A percentile compares a stretch with the other conserved stretches of the same genome.
Evolutionary conservation across 1,140 invertebrate genomes (phyloP).

Genomic region (Helicorthomorpha holstii): DNA sequence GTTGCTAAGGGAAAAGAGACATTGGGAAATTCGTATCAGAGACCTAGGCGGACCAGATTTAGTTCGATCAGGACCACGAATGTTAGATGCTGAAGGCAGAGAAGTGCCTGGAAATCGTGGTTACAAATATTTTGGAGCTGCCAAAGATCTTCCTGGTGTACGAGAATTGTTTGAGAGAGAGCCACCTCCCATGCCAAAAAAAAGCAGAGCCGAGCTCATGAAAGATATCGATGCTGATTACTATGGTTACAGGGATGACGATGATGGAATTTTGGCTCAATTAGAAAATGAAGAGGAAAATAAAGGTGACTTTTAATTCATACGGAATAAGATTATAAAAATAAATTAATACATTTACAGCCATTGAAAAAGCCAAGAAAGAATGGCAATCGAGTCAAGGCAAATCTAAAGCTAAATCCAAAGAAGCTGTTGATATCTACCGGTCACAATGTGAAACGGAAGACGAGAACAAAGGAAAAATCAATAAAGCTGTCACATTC

Average conservation of each 20-base stretch:
- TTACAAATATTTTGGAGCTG: constrained; percentile 99
- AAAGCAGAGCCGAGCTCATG: constrained; percentile 92
- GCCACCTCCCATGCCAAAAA: constrained; percentile 66
- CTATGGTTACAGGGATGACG: constrained; percentile 96
- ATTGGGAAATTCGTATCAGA: constrained; percentile 95
- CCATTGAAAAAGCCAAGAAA: background rate
- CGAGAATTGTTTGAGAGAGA: constrained; percentile 94
- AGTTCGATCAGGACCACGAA: constrained; percentile 70
- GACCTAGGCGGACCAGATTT: constrained; percentile 93
- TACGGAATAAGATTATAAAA: no score
- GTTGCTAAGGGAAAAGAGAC: constrained; percentile 73
- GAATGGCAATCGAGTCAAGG: background rate
- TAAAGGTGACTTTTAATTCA: constrained; percentile 32
- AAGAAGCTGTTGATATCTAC: background rate
- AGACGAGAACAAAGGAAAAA: background rate
- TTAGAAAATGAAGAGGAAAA: constrained; percentile 68
- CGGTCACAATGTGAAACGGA: background rate
- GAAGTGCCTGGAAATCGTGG: constrained; percentile 96
- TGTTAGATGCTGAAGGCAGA: constrained; percentile 82
- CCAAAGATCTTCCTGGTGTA: constrained; percentile 94
- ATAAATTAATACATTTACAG: no score
- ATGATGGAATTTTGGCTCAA: constrained; percentile 85
- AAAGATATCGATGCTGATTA: constrained; percentile 96
- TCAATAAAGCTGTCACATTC: constrained; percentile 29
- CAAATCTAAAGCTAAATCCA: background rate